Base-by-base conservation (phyloP, 2,113 vertebrate species). In the Microcebus jonahi region DNA sequence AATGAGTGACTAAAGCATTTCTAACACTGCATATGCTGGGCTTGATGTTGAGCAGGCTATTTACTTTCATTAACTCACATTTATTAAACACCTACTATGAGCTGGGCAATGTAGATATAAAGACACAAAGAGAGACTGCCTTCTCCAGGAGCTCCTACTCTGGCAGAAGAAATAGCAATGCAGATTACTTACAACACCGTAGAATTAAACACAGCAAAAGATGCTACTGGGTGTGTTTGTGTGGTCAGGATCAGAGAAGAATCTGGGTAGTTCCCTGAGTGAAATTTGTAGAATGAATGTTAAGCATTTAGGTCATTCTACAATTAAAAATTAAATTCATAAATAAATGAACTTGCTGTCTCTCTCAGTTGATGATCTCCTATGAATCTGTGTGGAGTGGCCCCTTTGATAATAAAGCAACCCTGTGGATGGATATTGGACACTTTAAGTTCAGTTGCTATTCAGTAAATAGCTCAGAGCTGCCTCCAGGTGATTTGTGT, bases 1-100 rank as follows among this genome's bases (percentile, higher is more conserved):
- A 94, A 70, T 9, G 57, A 85, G 39, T 50, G 34, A 88, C 50
- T 87, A 82, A 86, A 89, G 59, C 21, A 88, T 88, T 91, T 81
- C 79, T 90, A 92, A 91, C 15, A 59, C 14, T 67, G 50, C 25
- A n/a, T 36, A 3, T 14, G 1, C 59, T 79, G 45, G 23, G 14
- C 53, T 94, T 71, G 11, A 13, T 50, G 9, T 79, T 31, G n/a
- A 42, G 27, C 63, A 94, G 36, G 48, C 0, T 11, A 20, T 45
- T 90, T 90, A 76, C 59, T 55, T 65, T 31, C 11, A 39, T n/a
- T 48, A 48, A 61, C 39, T 96, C 53, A 90, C 8, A 31, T 79
- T 82, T 71, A 92, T 57, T 61, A 92, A 92, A 55, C 25, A 67
- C 25, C 29, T 65, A 85, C 23, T 70, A 25, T 39, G 39, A 90